Percentiles rank a stretch among this genome's conserved stretches.
Evolutionary conservation across 2,113 vertebrate species (phyloP).

Genomic region (Apistogramma diplotaenia): DNA sequence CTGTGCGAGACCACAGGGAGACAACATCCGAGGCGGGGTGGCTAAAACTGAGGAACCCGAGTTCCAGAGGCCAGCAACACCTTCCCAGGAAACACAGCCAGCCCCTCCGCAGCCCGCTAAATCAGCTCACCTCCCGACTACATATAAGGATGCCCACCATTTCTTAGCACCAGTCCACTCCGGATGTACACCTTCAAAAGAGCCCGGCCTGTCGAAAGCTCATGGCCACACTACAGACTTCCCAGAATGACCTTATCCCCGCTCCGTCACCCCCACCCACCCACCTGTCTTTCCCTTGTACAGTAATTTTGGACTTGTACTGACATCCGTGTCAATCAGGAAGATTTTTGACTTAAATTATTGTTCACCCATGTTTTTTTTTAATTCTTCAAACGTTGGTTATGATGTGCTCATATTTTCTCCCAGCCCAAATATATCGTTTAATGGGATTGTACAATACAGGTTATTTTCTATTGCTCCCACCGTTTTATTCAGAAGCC

Average conservation of each 20-base stretch:
- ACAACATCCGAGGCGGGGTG: constrained; percentile 65
- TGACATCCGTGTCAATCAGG: constrained; percentile 54
- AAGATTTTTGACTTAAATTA: constrained; percentile 43
- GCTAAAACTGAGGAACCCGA: constrained; percentile 59
- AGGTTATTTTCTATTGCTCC: constrained; percentile 26
- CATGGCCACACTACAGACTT: not conserved
- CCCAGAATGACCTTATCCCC: constrained; percentile 36
- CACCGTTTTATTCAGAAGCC: constrained; percentile 18
- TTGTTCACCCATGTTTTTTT: constrained; percentile 49
- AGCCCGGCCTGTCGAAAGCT: constrained; percentile 41
- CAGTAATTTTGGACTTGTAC: constrained; percentile 9
- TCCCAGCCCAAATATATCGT: constrained; percentile 34
- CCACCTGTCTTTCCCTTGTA: not conserved
- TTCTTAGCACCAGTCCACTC: constrained; percentile 18
- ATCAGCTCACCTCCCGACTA: constrained; percentile 37
- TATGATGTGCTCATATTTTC: constrained; percentile 6
- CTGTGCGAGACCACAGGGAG: constrained; percentile 72
- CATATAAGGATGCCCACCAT: constrained; percentile 2
- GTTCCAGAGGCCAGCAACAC: constrained; percentile 76
- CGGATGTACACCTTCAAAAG: constrained; percentile 25
- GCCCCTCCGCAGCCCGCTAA: constrained; percentile 56
- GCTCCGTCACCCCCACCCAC: not conserved
- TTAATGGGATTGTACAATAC: constrained; percentile 5
- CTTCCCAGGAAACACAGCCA: constrained; percentile 57
- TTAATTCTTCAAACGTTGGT: constrained; percentile 29